Evolutionary conservation across 2,113 vertebrate genomes (phyloP).

Genomic region (Mesocricetus auratus): DNA sequence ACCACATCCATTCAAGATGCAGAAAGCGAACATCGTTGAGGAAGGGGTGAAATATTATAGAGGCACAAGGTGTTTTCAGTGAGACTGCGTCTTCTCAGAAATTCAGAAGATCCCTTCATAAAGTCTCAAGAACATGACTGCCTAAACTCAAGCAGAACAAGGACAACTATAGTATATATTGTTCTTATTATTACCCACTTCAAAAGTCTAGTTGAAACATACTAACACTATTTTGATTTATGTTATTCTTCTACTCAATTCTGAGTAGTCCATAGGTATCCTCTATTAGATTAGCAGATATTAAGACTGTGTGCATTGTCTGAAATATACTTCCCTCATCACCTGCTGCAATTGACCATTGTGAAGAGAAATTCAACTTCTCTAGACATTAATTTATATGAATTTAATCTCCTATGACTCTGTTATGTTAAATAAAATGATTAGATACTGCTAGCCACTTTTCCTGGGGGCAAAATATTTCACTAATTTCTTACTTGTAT

Average conservation of each 20-base stretch:
- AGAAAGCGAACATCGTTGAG: not conserved
- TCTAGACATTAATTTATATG: not conserved
- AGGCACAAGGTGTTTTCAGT: no score
- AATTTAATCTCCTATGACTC: not conserved
- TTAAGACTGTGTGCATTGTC: not conserved
- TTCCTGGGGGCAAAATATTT: not conserved
- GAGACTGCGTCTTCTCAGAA: not conserved
- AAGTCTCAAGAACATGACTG: not conserved
- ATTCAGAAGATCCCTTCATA: not conserved
- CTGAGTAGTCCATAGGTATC: not conserved
- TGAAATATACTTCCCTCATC: not conserved
- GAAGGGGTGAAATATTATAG: not conserved
- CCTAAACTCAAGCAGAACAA: not conserved
- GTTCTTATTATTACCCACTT: not conserved
- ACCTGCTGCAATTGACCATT: not conserved
- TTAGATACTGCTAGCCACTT: not conserved
- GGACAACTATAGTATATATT: not conserved
- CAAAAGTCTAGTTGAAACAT: not conserved
- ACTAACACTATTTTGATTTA: not conserved
- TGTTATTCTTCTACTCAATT: conserved; percentile 12
- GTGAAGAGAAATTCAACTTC: not conserved
- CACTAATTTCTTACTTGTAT: not conserved
- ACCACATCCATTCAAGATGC: not conserved
- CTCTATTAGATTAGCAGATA: not conserved
- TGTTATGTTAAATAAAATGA: not conserved